Percentiles rank a stretch among this genome's conserved stretches.
These are phyloP conservation scores for Fulica atra DNA, from an alignment of 2,113 vertebrate species.

Conservation along the genomic window DNA sequence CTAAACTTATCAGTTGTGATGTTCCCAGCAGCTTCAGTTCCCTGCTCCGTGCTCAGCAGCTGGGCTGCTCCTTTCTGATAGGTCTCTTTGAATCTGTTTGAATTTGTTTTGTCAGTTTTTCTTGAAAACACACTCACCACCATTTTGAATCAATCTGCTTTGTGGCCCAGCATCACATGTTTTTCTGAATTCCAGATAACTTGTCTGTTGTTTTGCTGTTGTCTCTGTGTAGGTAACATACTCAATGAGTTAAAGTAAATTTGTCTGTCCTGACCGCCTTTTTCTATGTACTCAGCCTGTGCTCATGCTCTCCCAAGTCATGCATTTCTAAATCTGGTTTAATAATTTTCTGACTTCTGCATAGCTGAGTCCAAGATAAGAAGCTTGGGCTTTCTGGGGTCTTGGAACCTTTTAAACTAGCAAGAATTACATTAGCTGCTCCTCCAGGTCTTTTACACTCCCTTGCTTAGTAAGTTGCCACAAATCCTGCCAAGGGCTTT, in stretches of 20 bases:
- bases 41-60: background rate
- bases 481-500: conserved; percentile 18
- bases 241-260: background rate
- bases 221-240: background rate
- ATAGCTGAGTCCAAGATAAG: background rate
- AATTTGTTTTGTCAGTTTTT: background rate
- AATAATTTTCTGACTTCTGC: background rate
- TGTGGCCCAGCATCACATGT: background rate
- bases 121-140: background rate
- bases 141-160: background rate
- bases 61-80: background rate
- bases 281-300: background rate
- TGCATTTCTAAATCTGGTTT: background rate
- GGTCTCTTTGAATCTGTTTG: background rate
- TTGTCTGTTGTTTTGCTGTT: background rate
- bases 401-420: background rate
- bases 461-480: background rate
- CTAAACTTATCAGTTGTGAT: background rate
- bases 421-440: background rate
- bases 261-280: background rate
- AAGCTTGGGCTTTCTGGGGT: background rate
- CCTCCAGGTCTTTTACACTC: background rate
- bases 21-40: background rate
- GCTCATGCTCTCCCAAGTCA: background rate
- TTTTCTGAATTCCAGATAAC: background rate